Conservation (phyloP, 2,797 vertebrate species). For the Melanotaenia nigrans region DNA sequence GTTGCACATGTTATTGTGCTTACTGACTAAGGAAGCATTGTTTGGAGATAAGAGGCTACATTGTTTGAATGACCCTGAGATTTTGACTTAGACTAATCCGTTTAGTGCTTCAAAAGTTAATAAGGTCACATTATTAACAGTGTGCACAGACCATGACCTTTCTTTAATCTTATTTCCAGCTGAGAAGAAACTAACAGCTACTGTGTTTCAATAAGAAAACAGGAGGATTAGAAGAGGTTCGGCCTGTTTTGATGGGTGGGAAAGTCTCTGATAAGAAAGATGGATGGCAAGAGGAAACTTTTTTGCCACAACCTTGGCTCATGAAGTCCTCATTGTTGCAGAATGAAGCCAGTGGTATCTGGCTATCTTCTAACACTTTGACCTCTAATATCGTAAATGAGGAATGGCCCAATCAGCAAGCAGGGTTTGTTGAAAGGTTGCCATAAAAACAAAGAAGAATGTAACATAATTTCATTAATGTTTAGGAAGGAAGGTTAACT, state of each 20-base stretch:
- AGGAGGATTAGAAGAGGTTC: conserved; percentile 4
- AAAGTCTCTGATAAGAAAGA: conserved; percentile 54
- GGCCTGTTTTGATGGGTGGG: conserved; percentile 43
- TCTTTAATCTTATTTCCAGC: conserved; percentile 49
- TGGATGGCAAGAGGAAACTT: conserved; percentile 33
- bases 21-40: conserved; percentile 40
- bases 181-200: conserved; percentile 28
- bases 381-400: conserved; percentile 34
- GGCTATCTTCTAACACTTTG: conserved; percentile 44
- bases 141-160: conserved; percentile 44
- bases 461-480: background rate
- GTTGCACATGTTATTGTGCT: conserved; percentile 33
- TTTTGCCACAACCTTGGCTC: conserved; percentile 53
- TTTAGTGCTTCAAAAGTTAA: conserved; percentile 28
- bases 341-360: conserved; percentile 30
- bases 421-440: conserved; percentile 22
- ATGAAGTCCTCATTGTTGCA: conserved; percentile 47
- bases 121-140: conserved; percentile 39
- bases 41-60: conserved; percentile 56
- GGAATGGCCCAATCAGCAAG: conserved; percentile 8
- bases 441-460: conserved; percentile 39
- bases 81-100: conserved; percentile 6
- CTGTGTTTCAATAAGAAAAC: conserved; percentile 33
- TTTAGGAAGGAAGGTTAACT: conserved; percentile 10
- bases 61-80: conserved; percentile 58